phyloP scores from a whole-genome alignment of 2,888 invertebrate genomes.

The Leistus spinibarbis region DNA sequence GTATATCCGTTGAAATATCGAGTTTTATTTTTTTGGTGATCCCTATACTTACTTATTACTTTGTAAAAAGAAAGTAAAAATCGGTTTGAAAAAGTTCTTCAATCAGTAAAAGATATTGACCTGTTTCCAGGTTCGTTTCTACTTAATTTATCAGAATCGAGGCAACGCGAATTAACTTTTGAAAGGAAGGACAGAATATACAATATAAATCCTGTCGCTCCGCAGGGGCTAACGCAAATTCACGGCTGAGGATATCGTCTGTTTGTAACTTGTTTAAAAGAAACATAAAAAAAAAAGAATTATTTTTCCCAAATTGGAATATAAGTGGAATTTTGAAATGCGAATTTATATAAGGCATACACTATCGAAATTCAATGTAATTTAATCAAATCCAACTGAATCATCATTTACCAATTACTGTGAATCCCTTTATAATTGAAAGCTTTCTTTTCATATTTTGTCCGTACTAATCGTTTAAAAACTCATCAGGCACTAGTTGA shows the following conservation, averaged over 20 bases:
- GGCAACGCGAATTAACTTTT: not conserved
- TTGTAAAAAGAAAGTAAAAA: too few relatives aligned
- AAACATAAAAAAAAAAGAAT: not conserved
- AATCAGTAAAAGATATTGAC: not conserved
- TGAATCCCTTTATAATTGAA: not conserved
- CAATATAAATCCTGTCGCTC: not conserved
- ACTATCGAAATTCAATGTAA: not conserved
- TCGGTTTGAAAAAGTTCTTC: not conserved
- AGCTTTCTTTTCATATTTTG: not conserved
- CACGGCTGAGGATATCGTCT: not conserved
- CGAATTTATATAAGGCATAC: too few relatives aligned
- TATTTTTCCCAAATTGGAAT: not conserved
- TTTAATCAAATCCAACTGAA: not conserved
- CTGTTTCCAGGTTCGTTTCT: not conserved
- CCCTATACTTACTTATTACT: too few relatives aligned
- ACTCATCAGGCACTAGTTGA: not conserved
- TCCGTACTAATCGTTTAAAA: not conserved
- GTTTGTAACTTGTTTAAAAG: not conserved
- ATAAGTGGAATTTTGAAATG: not conserved
- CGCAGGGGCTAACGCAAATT: not conserved
- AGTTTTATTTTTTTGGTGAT: too few relatives aligned
- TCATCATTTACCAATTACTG: not conserved
- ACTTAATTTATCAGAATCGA: not conserved
- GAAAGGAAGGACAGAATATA: not conserved
- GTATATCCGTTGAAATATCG: too few relatives aligned